Percentiles rank a stretch among this genome's conserved stretches.
phyloP scores from a whole-genome alignment of 64 coral and sea anemone species.

The Astreopora myriophthalma region DNA sequence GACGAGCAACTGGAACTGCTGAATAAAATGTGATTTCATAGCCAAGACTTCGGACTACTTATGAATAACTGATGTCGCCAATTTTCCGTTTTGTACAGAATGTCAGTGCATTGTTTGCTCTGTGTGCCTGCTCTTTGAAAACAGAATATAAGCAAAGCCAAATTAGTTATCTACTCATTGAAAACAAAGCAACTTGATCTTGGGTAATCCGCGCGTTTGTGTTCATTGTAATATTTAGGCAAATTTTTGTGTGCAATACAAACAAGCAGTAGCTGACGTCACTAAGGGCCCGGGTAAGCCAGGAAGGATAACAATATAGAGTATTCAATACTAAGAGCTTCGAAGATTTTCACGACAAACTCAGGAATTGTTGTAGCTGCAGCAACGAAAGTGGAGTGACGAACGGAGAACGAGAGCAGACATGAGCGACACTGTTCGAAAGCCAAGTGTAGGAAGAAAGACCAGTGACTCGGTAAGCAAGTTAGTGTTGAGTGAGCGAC shows the following conservation, averaged over 20 bases:
- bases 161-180: too few relatives aligned
- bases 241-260: not conserved
- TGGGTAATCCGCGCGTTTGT: not conserved
- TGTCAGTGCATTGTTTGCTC: too few relatives aligned
- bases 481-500: too few relatives aligned
- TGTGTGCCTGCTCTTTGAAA: not conserved
- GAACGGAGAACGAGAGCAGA: not conserved
- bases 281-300: not conserved
- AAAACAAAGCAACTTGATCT: too few relatives aligned
- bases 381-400: not conserved
- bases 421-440: not conserved
- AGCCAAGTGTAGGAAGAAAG: not conserved
- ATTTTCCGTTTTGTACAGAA: too few relatives aligned
- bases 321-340: not conserved
- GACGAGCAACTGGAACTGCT: too few relatives aligned
- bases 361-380: not conserved
- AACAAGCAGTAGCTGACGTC: not conserved
- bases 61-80: too few relatives aligned
- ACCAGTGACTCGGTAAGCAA: not conserved
- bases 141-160: not conserved
- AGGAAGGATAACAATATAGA: not conserved
- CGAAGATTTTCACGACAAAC: not conserved
- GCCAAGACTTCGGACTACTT: too few relatives aligned
- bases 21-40: too few relatives aligned
- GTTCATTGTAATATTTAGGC: not conserved